Percentiles rank a stretch among this genome's conserved stretches.
These are phyloP conservation scores for Charina bottae DNA, from an alignment of 2,113 vertebrate species.

Conservation along the genomic window DNA sequence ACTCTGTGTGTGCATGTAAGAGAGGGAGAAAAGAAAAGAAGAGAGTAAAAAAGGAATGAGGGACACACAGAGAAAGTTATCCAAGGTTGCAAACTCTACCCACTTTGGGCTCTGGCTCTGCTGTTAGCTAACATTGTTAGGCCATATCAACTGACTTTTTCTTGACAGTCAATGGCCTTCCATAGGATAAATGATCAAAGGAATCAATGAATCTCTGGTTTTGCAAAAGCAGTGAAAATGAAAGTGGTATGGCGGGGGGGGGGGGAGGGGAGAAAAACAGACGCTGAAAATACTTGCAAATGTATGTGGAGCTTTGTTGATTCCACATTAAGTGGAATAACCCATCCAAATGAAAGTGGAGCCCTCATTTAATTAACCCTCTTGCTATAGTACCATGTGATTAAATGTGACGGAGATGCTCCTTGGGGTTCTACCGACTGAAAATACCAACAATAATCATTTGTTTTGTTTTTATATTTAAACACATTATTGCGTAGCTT, in stretches of 20 bases:
- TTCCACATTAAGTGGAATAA: constrained; percentile 80
- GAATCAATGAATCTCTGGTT: constrained; percentile 25
- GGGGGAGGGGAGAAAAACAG: constrained; percentile 65
- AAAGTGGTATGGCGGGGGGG: constrained; percentile 34
- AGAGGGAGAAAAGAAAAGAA: not conserved
- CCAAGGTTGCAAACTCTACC: not conserved
- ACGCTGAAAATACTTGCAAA: constrained; percentile 78
- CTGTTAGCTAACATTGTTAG: not conserved
- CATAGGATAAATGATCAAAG: constrained; percentile 22
- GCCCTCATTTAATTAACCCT: constrained; percentile 94
- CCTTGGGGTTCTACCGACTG: constrained; percentile 86
- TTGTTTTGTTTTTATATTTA: constrained; percentile 96
- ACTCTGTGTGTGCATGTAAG: not conserved
- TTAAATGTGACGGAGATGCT: constrained; percentile 91
- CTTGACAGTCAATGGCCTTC: not conserved
- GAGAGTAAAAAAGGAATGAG: not conserved
- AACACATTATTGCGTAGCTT: constrained; percentile 89
- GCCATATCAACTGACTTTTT: not conserved
- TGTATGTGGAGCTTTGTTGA: constrained; percentile 79
- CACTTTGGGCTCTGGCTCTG: not conserved
- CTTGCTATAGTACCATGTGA: constrained; percentile 89
- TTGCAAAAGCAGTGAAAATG: constrained; percentile 65
- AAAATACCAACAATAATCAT: constrained; percentile 94
- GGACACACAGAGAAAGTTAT: no score
- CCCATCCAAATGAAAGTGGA: constrained; percentile 81